Conservation (phyloP, 2,113 vertebrate genomes). For the Aegithalos caudatus region DNA sequence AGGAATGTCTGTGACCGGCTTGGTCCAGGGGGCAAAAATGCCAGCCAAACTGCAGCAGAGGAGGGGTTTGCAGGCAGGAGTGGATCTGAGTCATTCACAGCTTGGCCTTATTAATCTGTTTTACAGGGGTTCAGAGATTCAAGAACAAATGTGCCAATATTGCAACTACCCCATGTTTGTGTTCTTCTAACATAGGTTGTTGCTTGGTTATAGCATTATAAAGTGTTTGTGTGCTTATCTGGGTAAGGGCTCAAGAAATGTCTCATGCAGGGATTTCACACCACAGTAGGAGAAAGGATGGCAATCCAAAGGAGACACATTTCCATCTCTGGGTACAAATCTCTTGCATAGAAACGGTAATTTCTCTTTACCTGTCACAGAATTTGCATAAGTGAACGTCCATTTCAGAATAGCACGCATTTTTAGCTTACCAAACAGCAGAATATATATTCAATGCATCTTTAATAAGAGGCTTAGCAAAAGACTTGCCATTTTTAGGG, state of each 20-base stretch:
- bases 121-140: background rate
- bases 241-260: background rate
- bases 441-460: background rate
- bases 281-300: background rate
- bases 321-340: background rate
- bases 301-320: background rate
- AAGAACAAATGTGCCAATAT: background rate
- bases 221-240: background rate
- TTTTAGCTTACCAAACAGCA: background rate
- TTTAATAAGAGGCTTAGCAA: background rate
- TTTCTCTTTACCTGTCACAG: background rate
- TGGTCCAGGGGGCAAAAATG: background rate
- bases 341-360: fast-evolving
- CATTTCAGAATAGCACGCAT: background rate
- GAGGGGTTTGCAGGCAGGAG: background rate
- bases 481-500: background rate
- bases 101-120: background rate
- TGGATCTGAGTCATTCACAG: background rate
- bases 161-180: background rate
- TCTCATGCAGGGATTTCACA: background rate
- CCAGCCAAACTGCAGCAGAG: background rate
- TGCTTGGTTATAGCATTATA: background rate
- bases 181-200: background rate
- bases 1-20: background rate
- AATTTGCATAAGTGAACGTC: background rate